Base-by-base conservation (phyloP, 2,113 vertebrate species). In the Ellobius talpinus region DNA sequence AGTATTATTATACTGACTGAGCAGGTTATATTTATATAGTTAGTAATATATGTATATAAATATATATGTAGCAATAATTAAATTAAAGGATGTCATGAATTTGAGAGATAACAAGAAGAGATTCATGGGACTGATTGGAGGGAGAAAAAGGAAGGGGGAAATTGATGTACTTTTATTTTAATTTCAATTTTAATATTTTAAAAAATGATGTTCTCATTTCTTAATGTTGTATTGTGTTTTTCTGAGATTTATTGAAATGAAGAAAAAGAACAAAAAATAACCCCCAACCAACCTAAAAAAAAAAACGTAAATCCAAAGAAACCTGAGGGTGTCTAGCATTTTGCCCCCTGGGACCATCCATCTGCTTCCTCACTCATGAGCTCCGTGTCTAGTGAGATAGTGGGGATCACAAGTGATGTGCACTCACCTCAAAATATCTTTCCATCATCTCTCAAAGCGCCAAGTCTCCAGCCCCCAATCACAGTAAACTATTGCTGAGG, bases 321-420 rank as follows among this genome's bases (percentile, higher is more conserved):
- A 45, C 9, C 8, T 4, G 7, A 26, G 47, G 63, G 45, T 70
- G 1, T 36, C 42, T 6, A 5, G 26, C 11, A 31, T 66, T 66
- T 36, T 66, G 47, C 16, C 70, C 9, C 14, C 39, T 82, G 76
- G 4, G 1, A 36, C 29, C 13, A 61, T n/a, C 29, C 13, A 61
- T n/a, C 26, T 26, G 26, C 85, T n/a, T 93, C 74, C n/a, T 61
- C n/a, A 55, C 16, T 50, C 68, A 42, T 29, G 61, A 23, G 26
- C 26, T 87, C 23, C 14, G 29, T 3, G 23, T 7, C n/a, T 52
- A 50, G 0, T 52, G 42, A 29, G 63, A 26, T 47, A 94, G 21
- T 0, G 31, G 45, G 23, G 1, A 61, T 24, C 14, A 26, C 0
- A 2, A n/a, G 3, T 33, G 39, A 47, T 1, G 4, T 42, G 17